These are phyloP conservation scores for Araneus ventricosus DNA, from an alignment of 1,140 invertebrate species.

Conservation along the genomic window DNA sequence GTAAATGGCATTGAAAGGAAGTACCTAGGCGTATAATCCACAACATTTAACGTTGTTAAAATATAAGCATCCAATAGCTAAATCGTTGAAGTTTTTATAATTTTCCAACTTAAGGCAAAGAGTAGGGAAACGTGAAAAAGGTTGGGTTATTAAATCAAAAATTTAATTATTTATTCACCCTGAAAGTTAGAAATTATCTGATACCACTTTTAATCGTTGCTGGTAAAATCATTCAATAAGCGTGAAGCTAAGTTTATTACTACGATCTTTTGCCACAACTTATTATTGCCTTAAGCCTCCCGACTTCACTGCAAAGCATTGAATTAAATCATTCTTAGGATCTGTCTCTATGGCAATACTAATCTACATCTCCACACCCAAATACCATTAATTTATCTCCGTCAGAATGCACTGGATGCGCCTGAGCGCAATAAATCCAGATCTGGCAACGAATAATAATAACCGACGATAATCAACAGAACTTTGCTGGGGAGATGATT, in stretches of 20 bases:
- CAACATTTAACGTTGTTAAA: no score
- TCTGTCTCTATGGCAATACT: neutral
- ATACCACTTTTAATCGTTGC: no score
- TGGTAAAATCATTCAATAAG: no score
- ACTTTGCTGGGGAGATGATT: neutral
- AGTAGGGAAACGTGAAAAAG: no score
- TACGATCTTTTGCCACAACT: neutral
- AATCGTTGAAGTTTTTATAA: no score
- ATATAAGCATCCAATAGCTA: no score
- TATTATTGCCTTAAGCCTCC: neutral
- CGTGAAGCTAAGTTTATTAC: neutral
- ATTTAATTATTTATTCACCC: no score
- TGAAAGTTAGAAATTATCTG: no score
- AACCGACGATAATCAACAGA: slow-evolving; percentile 35
- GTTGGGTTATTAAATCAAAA: no score
- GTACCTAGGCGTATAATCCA: no score
- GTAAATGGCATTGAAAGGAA: no score
- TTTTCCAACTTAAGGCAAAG: no score
- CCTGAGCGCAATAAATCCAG: slow-evolving; percentile 14
- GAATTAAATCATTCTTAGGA: slow-evolving; percentile 27
- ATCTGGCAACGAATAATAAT: slow-evolving; percentile 46
- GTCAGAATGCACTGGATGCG: neutral
- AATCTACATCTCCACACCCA: slow-evolving; percentile 20
- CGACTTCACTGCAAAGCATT: neutral
- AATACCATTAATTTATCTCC: slow-evolving; percentile 8